Evolutionary conservation across 2,888 invertebrate genomes (phyloP).

Genomic region (Empis livida): DNA sequence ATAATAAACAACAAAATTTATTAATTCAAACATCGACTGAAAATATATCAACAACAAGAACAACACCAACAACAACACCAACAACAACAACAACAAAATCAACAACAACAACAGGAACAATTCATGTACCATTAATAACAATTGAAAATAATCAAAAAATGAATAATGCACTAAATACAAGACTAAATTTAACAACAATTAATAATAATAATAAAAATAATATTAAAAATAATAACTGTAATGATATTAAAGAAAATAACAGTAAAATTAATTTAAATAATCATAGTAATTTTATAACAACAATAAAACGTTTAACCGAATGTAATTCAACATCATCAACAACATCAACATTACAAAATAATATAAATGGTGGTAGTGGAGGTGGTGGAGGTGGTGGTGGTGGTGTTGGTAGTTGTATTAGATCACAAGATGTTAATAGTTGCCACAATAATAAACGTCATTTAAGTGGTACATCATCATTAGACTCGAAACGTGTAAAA

Average conservation of each 20-base stretch:
- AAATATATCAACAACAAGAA: conserved; percentile 15
- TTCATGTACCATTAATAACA: conserved; percentile 21
- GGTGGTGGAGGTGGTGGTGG: background rate
- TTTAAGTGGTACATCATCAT: conserved; percentile 9
- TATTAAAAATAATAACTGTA: conserved; percentile 16
- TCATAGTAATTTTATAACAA: background rate
- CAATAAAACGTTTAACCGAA: background rate
- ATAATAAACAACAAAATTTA: conserved; percentile 3
- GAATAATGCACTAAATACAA: conserved; percentile 13
- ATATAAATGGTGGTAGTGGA: background rate
- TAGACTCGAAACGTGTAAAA: conserved; percentile 10
- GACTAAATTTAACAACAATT: conserved; percentile 16
- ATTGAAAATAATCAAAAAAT: conserved; percentile 28
- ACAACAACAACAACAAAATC: conserved; percentile 30
- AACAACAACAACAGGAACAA: conserved; percentile 12
- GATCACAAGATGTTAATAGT: background rate
- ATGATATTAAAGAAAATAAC: conserved; percentile 2
- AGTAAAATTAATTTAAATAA: conserved; percentile 11
- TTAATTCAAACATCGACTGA: conserved; percentile 15
- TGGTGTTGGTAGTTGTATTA: too few species aligned
- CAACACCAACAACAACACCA: conserved; percentile 17
- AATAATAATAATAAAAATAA: conserved; percentile 12
- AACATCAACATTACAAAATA: background rate
- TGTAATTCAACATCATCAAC: background rate
- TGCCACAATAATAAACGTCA: conserved; percentile 13